These are phyloP conservation scores for Austrolebias charrua DNA, from an alignment of 2,797 vertebrate species.

Conservation along the genomic window DNA sequence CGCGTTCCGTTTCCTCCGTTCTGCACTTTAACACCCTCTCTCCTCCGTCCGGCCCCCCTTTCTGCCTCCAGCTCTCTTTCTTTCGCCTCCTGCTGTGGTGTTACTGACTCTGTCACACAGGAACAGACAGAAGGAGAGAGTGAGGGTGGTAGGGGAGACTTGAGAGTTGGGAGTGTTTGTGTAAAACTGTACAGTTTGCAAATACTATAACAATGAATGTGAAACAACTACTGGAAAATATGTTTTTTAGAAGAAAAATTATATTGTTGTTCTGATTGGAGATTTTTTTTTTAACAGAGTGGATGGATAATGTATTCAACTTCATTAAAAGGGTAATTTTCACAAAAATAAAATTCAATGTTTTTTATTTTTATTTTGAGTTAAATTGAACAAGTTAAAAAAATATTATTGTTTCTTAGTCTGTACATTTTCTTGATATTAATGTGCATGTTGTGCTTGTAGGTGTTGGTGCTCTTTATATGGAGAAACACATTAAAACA, in stretches of 20 bases:
- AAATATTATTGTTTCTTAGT: too few species aligned
- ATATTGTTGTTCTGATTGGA: not conserved
- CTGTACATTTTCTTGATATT: too few species aligned
- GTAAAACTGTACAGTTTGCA: conserved; percentile 54
- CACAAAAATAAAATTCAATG: too few species aligned
- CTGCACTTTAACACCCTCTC: conserved; percentile 62
- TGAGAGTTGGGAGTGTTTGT: conserved; percentile 43
- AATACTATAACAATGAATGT: conserved; percentile 40
- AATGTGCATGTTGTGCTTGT: too few species aligned
- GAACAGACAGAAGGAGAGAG: conserved; percentile 69
- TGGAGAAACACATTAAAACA: too few species aligned
- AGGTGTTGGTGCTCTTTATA: too few species aligned
- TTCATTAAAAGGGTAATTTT: not conserved
- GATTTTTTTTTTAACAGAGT: not conserved
- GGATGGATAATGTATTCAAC: not conserved
- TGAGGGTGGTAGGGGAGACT: conserved; percentile 38
- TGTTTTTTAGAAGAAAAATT: not conserved
- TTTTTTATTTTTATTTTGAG: too few species aligned
- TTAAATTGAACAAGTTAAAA: too few species aligned
- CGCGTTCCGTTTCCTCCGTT: conserved; percentile 45
- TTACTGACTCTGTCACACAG: conserved; percentile 76
- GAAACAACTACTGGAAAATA: conserved; percentile 13
- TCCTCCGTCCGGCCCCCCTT: conserved; percentile 50
- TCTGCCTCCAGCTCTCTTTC: conserved; percentile 68
- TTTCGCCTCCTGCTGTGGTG: conserved; percentile 75